Evolutionary conservation across 2,797 vertebrate species (phyloP).

Genomic region (Uromys caudimaculatus): DNA sequence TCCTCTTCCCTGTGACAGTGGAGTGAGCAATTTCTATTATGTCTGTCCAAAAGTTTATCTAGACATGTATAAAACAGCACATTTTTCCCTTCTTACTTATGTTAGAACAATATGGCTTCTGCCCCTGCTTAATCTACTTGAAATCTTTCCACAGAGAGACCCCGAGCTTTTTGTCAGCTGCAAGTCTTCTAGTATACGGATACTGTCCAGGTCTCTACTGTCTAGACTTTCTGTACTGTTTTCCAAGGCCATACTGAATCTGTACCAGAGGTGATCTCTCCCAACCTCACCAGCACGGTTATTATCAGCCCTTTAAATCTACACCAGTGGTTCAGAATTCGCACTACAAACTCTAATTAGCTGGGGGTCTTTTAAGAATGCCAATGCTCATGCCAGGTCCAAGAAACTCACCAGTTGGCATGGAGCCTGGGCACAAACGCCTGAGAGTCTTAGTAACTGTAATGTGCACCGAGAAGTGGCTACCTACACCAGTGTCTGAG

Average conservation of each 20-base stretch:
- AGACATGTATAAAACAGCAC: neutral
- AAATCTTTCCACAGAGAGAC: slow-evolving; percentile 4
- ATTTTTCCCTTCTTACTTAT: slow-evolving; percentile 2
- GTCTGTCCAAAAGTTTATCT: neutral
- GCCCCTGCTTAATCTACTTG: neutral
- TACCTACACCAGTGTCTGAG: neutral
- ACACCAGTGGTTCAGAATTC: neutral
- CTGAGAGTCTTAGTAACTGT: neutral
- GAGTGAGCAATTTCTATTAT: slow-evolving; percentile 2
- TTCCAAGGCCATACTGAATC: neutral
- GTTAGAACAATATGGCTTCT: neutral
- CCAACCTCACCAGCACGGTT: neutral
- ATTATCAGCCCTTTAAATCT: neutral
- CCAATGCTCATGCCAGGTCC: neutral
- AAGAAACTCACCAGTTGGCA: neutral
- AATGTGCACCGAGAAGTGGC: neutral
- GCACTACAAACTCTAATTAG: neutral
- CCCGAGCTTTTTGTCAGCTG: neutral
- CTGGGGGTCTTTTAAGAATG: neutral
- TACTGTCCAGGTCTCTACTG: neutral
- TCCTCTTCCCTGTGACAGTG: neutral
- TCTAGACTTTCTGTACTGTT: neutral
- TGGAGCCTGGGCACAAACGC: neutral
- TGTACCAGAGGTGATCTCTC: neutral
- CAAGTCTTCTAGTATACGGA: neutral